A percentile compares a stretch with the other conserved stretches of the same genome.
These are phyloP conservation scores for Acanthopagrus latus DNA, from an alignment of 2,797 vertebrate genomes.

Conservation along the genomic window DNA sequence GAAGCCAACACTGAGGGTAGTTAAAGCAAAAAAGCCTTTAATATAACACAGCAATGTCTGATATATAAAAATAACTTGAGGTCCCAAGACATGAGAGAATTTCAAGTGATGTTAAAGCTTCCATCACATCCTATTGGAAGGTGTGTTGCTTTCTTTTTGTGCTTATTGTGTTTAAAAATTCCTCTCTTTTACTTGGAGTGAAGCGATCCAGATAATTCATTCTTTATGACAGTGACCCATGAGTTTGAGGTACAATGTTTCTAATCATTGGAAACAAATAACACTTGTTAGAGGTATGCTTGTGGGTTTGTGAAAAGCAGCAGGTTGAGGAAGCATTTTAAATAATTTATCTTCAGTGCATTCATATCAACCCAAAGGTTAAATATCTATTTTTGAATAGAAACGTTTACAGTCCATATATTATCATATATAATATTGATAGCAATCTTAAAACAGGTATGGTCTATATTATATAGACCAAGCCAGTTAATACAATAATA, in stretches of 20 bases:
- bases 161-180: slow-evolving; percentile 20
- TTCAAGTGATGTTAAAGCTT: slow-evolving; percentile 5
- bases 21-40: neutral
- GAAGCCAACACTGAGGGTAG: neutral
- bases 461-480: slow-evolving; percentile 1
- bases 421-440: neutral
- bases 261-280: slow-evolving; percentile 15
- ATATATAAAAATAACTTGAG: slow-evolving; percentile 3
- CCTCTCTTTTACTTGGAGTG: neutral
- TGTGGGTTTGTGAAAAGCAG: neutral
- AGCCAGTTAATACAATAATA: neutral
- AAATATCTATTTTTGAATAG: neutral
- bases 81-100: slow-evolving; percentile 15
- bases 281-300: neutral
- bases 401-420: neutral
- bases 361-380: neutral
- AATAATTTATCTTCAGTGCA: neutral
- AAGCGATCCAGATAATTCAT: neutral
- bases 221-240: neutral
- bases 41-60: neutral
- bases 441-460: neutral
- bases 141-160: neutral
- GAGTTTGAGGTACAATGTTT: slow-evolving; percentile 10
- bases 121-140: slow-evolving; percentile 10
- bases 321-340: neutral